Evolutionary conservation across 2,113 vertebrate species (phyloP), one percentile per base, ranked within the genome.

Genomic region (Platichthys stellatus): DNA sequence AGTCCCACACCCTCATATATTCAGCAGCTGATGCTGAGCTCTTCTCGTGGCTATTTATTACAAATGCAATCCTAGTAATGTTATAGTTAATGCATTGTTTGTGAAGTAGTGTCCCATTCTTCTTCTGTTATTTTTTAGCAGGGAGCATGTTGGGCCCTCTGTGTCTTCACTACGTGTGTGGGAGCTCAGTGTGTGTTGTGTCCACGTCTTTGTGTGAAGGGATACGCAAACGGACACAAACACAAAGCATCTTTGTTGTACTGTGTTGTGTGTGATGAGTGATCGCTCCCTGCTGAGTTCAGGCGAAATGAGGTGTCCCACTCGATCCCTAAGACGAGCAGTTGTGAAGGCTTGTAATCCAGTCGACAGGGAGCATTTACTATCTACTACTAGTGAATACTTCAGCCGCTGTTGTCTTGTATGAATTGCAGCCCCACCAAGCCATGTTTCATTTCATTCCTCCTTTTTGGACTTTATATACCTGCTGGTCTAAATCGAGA

Each of bases 1-100:
- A 72, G 61, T 76, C 71, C 72, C 15, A 57, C 51, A 49, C 64
- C 65, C 38, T 18, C 60, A 35, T 47, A 63, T 43, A 78, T 58
- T 40, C 80, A 80, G 77, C 81, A 83, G 75, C 78, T 85, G 83
- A 86, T 85, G 64, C 69, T 21, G 7, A 18, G 35, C 20, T 47
- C 49, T 45, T 35, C 40, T 72, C 63, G 13, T 24, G 4, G 56
- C 59, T 17, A 17, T 63, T 59, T 74, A 21, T 63, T 18, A 49
- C 66, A 62, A 3, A 56, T 26, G n/a, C 3, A 60, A 67, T 24
- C 62, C 57, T 3, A 63, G 72, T 61, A 40, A 28, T 38, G 69
- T 15, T 12, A 14, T 31, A 31, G 31, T 31, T 31, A 31, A 31
- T 31, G 31, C 31, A 31, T 31, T 31, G 31, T 5, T 31, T 31